Evolutionary conservation across 2,797 vertebrate species (phyloP), one percentile per base, ranked within the genome.

Genomic region (Acridotheres tristis): DNA sequence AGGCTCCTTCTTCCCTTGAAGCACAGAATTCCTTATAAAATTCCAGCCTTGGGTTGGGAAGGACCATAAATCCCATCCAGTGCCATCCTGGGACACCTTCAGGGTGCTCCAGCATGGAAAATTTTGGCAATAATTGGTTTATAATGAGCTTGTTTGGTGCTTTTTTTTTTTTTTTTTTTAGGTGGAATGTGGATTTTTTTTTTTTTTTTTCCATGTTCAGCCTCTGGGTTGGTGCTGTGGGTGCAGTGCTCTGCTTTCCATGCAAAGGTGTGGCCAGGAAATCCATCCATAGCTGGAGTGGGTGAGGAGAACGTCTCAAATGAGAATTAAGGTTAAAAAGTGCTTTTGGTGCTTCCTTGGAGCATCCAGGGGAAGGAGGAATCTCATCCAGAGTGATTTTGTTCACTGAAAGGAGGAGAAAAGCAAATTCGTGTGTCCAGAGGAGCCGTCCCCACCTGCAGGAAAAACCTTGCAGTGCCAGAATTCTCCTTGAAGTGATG

Each of bases 231-330:
- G 53, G 32, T 11, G 82, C 47, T 21, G n/a, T 25, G 62, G 68
- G 5, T 27, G 61, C 53, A 45, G 73, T 1, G 48, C 81, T 78
- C 54, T 69, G 65, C 17, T 86, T 32, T 53, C 55, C 93, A 36
- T 83, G 71, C 78, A 61, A 47, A 57, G n/a, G 13, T 34, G 38
- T 12, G 22, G 4, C 51, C 2, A 2, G 71, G 48, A 63, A 71
- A 74, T 32, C 32, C 43, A 54, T 8, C 72, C 1, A 0, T 8
- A 63, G 16, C 2, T 4, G 50, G 57, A 63, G 23, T 0, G 38
- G 5, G 4, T 5, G 54, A 69, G 72, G 48, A 71, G 48, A 73
- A 42, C 0, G 0, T 10, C 34, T 16, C 34, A n/a, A 38, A 63
- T 4, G 51, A 63, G 58, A 67, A 66, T 9, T 11, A 3, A 62